Evolutionary conservation across 2,797 vertebrate genomes (phyloP).

Genomic region (Parauchenoglanis ngamensis): DNA sequence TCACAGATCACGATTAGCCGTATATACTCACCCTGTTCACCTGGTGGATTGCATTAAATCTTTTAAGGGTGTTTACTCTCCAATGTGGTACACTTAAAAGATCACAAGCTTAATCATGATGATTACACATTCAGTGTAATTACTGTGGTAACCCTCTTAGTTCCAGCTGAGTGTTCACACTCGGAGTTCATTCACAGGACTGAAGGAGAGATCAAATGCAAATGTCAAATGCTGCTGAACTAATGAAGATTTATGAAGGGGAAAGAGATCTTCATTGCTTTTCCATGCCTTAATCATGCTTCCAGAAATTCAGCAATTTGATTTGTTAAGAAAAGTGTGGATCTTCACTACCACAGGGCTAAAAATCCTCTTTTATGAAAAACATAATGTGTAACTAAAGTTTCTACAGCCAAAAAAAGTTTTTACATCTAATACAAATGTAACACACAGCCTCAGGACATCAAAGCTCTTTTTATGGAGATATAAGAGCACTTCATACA

Average conservation of each 20-base stretch:
- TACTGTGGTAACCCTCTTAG: conserved; percentile 40
- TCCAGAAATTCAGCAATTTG: not conserved
- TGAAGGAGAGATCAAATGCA: conserved; percentile 49
- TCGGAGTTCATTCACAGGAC: conserved; percentile 22
- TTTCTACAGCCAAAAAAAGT: not conserved
- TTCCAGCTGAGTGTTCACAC: conserved; percentile 41
- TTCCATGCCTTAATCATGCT: not conserved
- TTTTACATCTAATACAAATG: not conserved
- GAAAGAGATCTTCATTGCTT: not conserved
- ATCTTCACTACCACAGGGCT: not conserved
- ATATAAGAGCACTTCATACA: not conserved
- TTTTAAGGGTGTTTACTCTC: conserved; percentile 43
- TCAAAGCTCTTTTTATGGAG: not conserved
- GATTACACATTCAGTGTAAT: conserved; percentile 46
- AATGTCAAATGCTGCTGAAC: conserved; percentile 33
- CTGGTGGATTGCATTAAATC: not conserved
- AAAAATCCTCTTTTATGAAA: not conserved
- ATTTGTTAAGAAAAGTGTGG: not conserved
- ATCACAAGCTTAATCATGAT: conserved; percentile 37
- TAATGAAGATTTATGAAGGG: conserved; percentile 37
- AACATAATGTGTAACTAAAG: not conserved
- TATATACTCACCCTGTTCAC: not conserved
- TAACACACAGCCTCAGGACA: not conserved
- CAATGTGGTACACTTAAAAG: conserved; percentile 23
- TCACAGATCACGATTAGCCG: not conserved